Percentiles rank a stretch among this genome's conserved stretches.
phyloP scores from a whole-genome alignment of 2,797 vertebrate genomes.

The Chaetodon trifasciatus region DNA sequence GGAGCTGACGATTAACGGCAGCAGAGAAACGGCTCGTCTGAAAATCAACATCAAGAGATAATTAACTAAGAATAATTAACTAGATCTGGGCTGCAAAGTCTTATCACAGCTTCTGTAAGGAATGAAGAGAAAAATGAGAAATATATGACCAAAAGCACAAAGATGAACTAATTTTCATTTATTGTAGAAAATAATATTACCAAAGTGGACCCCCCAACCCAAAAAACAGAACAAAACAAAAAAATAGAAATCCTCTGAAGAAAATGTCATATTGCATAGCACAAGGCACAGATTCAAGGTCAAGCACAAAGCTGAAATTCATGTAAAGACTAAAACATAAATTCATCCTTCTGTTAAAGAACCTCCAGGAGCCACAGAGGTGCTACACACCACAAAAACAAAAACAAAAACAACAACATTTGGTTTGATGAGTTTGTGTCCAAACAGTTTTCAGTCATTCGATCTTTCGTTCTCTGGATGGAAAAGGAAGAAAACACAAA shows the following conservation, averaged over 20 bases:
- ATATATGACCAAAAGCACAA: slow-evolving; percentile 5
- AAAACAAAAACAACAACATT: background rate
- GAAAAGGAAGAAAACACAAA: background rate
- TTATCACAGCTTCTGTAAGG: background rate
- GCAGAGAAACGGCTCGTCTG: no score
- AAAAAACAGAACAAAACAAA: slow-evolving; percentile 39
- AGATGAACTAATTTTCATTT: slow-evolving; percentile 85
- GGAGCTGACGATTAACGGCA: no score
- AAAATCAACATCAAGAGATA: no score
- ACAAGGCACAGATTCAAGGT: slow-evolving; percentile 87
- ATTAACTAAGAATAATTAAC: no score
- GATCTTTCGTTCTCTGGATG: background rate
- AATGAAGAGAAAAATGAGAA: background rate
- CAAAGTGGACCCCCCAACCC: slow-evolving; percentile 86
- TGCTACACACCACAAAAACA: background rate
- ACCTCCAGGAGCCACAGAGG: background rate
- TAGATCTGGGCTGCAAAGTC: no score
- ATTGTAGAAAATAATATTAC: slow-evolving; percentile 95
- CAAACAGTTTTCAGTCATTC: background rate
- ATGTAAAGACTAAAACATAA: slow-evolving; percentile 76
- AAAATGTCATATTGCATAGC: slow-evolving; percentile 91
- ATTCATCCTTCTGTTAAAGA: background rate
- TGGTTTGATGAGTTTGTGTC: slow-evolving; percentile 12
- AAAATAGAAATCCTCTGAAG: slow-evolving; percentile 64
- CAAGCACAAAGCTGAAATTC: slow-evolving; percentile 56